These are phyloP conservation scores for Malurus melanocephalus DNA, from an alignment of 2,113 vertebrate genomes.

Conservation along the genomic window DNA sequence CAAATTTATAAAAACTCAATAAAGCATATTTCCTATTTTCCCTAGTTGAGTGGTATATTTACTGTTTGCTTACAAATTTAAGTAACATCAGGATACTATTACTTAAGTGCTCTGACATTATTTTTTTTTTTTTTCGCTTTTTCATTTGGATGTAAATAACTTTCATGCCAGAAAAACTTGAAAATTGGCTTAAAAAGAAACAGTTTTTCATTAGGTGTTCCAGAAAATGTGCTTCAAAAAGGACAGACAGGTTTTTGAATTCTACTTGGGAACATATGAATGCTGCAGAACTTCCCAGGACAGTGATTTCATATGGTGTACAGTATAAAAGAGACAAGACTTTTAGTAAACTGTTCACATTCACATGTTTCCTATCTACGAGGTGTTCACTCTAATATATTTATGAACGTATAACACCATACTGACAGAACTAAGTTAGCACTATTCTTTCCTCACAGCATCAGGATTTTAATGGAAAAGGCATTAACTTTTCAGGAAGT, in stretches of 20 bases:
- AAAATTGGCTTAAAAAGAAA: background rate
- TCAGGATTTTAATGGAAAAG: background rate
- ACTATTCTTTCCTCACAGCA: background rate
- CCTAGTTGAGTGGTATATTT: background rate
- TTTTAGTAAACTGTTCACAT: background rate
- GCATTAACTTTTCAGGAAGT: background rate
- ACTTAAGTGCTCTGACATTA: background rate
- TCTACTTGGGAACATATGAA: background rate
- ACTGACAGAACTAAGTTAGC: background rate
- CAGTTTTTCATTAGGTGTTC: background rate
- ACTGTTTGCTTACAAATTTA: background rate
- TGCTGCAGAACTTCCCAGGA: background rate
- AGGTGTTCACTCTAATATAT: background rate
- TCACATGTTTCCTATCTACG: rapidly evolving
- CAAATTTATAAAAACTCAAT: background rate
- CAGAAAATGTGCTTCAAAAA: background rate
- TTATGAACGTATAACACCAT: background rate
- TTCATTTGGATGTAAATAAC: background rate
- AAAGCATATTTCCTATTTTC: background rate
- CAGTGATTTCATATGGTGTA: background rate
- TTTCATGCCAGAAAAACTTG: background rate
- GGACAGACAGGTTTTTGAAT: background rate
- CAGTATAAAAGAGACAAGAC: background rate
- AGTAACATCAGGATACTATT: background rate
- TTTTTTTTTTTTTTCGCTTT: background rate